A percentile compares a stretch with the other conserved stretches of the same genome.
Conservation (phyloP, 2,797 vertebrate species). For the Fistularia tabacaria region DNA sequence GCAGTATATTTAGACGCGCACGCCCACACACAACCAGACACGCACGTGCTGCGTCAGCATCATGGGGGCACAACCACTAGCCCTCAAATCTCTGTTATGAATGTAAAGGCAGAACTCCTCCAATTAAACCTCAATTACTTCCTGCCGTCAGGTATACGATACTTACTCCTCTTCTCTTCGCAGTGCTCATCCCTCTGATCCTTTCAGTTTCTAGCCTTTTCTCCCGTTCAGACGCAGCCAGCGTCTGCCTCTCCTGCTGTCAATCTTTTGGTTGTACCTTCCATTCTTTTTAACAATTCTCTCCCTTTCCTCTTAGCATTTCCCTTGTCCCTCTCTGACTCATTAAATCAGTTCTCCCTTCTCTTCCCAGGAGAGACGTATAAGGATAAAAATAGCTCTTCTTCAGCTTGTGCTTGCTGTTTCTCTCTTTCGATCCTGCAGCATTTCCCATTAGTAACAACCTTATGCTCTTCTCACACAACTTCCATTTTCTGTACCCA, state of each 20-base stretch:
- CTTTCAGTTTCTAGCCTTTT: background rate
- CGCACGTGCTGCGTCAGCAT: background rate
- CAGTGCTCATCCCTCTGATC: background rate
- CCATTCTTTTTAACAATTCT: constrained; percentile 43
- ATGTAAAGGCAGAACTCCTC: constrained; percentile 39
- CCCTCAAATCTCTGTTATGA: constrained; percentile 22
- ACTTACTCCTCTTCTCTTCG: no score
- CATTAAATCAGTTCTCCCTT: constrained; percentile 66
- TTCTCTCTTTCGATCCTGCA: constrained; percentile 35
- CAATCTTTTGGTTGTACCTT: constrained; percentile 18
- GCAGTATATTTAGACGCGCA: constrained; percentile 3
- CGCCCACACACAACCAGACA: background rate
- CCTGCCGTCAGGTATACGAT: background rate
- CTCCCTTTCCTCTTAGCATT: constrained; percentile 36
- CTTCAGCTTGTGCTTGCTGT: constrained; percentile 36
- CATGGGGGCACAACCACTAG: background rate
- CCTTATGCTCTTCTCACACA: constrained; percentile 10
- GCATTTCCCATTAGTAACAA: constrained; percentile 38
- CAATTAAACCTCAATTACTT: constrained; percentile 49
- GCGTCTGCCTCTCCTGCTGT: constrained; percentile 16
- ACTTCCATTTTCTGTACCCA: constrained; percentile 6
- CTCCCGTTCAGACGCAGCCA: constrained; percentile 5
- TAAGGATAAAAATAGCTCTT: constrained; percentile 70
- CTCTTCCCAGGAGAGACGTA: constrained; percentile 52
- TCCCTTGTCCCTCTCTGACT: constrained; percentile 40